Percentiles rank a stretch among this genome's conserved stretches.
These are phyloP conservation scores for Uloborus plumipes DNA, from an alignment of 2,888 invertebrate genomes.

Conservation along the genomic window DNA sequence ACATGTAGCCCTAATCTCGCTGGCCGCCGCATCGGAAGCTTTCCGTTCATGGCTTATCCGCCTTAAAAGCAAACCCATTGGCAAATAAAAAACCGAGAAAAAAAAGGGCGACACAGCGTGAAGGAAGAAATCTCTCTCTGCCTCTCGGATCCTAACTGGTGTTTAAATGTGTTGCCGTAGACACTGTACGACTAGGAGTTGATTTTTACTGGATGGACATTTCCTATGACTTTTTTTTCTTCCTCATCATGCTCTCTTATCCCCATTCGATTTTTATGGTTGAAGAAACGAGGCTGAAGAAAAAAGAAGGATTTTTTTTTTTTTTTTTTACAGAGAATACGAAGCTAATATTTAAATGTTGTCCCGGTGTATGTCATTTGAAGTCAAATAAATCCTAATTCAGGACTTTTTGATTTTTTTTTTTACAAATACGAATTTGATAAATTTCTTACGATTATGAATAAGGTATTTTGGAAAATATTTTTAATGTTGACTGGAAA, in stretches of 20 bases:
- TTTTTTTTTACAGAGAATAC: too few species aligned
- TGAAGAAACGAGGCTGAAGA: too few species aligned
- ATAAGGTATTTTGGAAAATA: too few species aligned
- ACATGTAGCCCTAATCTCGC: conserved; percentile 40
- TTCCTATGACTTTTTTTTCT: conserved; percentile 32
- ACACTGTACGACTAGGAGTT: conserved; percentile 17
- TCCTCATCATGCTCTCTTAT: not conserved
- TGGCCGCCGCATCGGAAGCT: conserved; percentile 44
- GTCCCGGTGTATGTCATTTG: too few species aligned
- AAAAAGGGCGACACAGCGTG: not conserved
- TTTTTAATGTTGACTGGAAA: too few species aligned
- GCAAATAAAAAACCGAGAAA: conserved; percentile 27
- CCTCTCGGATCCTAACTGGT: conserved; percentile 27
- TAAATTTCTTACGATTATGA: too few species aligned
- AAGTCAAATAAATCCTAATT: too few species aligned
- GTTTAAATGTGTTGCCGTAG: conserved; percentile 47
- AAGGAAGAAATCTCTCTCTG: conserved; percentile 32
- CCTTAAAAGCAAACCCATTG: conserved; percentile 27
- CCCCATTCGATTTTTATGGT: too few species aligned
- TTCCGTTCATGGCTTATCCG: conserved; percentile 48
- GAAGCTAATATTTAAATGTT: too few species aligned
- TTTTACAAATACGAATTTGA: too few species aligned
- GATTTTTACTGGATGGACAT: conserved; percentile 55
- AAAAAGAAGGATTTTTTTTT: too few species aligned
- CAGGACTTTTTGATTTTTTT: too few species aligned